These are phyloP conservation scores for Linhomoeus sp. DNA, from an alignment of 2,888 invertebrate genomes.

Conservation along the genomic window DNA sequence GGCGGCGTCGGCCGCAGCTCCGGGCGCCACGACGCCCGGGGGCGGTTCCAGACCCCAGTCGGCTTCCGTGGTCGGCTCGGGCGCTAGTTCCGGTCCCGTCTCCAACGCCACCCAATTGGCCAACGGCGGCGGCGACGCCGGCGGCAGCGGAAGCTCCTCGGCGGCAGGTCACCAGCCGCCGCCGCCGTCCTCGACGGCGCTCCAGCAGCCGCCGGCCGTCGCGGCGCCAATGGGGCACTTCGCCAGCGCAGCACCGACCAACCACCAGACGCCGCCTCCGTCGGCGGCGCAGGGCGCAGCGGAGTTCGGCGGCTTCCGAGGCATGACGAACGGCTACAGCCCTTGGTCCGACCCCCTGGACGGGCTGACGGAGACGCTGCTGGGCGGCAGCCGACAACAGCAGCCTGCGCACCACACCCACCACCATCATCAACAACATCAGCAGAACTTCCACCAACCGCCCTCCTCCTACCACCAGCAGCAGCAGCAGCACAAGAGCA, in stretches of 20 bases:
- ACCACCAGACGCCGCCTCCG: neutral
- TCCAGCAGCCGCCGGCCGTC: neutral
- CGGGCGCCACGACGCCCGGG: too few relatives aligned
- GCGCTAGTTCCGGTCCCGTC: neutral
- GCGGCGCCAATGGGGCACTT: neutral
- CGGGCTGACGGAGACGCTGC: constrained; percentile 2
- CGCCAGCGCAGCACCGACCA: neutral
- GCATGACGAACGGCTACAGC: neutral
- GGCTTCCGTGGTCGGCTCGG: too few relatives aligned
- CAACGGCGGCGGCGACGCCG: neutral
- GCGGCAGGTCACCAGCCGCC: neutral
- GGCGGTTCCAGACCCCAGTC: too few relatives aligned
- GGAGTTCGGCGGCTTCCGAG: too few relatives aligned
- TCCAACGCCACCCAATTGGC: neutral
- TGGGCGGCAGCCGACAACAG: too few relatives aligned
- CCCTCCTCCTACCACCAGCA: neutral
- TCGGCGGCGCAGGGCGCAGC: neutral
- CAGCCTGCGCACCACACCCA: too few relatives aligned
- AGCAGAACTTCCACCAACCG: neutral
- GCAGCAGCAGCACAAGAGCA: neutral
- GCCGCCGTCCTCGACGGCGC: neutral
- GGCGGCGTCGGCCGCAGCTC: constrained; percentile 1
- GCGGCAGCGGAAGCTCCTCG: neutral
- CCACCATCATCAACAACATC: neutral
- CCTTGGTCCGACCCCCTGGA: constrained; percentile 5